Conservation (phyloP, 2,113 vertebrate genomes). For the rat (Rattus norvegicus) region GRCr8 NC_086036.1:31641501-31642000, state of each 20-base stretch:
- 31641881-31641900: background rate
- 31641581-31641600: background rate
- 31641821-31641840: background rate
- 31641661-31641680: background rate
- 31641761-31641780: background rate
- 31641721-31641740: background rate
- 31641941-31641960: constrained; percentile 63
- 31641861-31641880: background rate
- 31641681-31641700: background rate
- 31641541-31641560: constrained; percentile 50
- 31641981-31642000: constrained; percentile 25
- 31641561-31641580: constrained; percentile 9
- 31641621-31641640: background rate
- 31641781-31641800: background rate
- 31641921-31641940: background rate
- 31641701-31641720: background rate
- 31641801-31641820: background rate
- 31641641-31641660: background rate
- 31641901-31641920: background rate
- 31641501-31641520: constrained; percentile 34
- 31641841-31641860: background rate
- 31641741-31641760: background rate
- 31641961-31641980: background rate
- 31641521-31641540: constrained; percentile 55
- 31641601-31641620: background rate